Conservation (phyloP, 2,113 vertebrate species). For the Paracanthobrama guichenoti region DNA sequence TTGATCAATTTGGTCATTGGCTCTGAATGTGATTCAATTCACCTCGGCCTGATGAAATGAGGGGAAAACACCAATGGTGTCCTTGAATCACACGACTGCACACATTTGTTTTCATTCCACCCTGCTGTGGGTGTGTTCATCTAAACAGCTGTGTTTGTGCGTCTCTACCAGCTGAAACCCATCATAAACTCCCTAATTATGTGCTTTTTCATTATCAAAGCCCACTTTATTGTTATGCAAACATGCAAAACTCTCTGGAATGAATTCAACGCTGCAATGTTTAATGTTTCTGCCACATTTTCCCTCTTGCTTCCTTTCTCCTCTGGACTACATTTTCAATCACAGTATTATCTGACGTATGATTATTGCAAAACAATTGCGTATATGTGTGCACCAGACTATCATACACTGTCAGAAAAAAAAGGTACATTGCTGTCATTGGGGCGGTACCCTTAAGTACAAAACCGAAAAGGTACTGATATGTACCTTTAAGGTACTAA, state of each 20-base stretch:
- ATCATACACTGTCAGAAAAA: too few relatives aligned
- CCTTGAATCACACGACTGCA: slow-evolving; percentile 5
- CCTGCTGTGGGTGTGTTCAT: not conserved
- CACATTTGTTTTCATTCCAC: not conserved
- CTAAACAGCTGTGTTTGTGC: not conserved
- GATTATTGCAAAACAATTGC: not conserved
- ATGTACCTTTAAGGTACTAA: too few relatives aligned
- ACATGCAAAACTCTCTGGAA: not conserved
- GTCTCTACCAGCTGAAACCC: slow-evolving; percentile 8
- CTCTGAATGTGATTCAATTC: slow-evolving; percentile 53
- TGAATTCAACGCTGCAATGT: not conserved
- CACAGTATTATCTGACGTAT: not conserved
- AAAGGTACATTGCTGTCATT: too few relatives aligned
- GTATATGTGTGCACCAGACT: not conserved
- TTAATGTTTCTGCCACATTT: not conserved
- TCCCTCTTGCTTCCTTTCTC: not conserved
- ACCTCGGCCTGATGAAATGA: slow-evolving; percentile 63
- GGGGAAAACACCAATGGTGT: slow-evolving; percentile 21
- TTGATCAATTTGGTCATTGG: slow-evolving; percentile 61
- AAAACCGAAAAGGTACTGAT: too few relatives aligned
- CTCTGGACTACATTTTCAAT: not conserved
- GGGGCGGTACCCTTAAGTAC: too few relatives aligned
- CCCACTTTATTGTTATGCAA: slow-evolving; percentile 15
- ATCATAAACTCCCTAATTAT: slow-evolving; percentile 1
- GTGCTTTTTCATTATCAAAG: slow-evolving; percentile 14